Conservation (phyloP, 1,140 invertebrate species). For the Neotoxoptera formosana region DNA sequence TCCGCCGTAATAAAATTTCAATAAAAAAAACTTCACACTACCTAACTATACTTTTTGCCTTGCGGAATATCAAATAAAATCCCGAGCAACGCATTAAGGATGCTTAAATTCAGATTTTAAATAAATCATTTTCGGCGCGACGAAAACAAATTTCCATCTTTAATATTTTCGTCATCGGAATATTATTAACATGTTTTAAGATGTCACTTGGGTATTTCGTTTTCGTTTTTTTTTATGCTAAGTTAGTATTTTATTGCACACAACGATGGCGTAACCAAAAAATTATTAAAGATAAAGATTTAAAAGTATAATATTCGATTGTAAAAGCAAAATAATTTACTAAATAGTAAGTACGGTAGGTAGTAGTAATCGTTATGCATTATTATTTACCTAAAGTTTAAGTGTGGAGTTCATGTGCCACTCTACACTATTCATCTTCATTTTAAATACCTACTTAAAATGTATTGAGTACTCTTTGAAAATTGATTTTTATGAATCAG, state of each 20-base stretch:
- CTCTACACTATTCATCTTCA: background rate
- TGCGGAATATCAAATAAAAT: background rate
- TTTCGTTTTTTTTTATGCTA: background rate
- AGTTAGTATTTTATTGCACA: no score
- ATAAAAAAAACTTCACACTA: background rate
- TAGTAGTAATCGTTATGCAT: background rate
- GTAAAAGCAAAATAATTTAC: no score
- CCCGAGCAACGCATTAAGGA: background rate
- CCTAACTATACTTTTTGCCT: background rate
- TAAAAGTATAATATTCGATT: no score
- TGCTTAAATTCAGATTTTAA: background rate
- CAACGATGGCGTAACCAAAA: no score
- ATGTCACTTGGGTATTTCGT: background rate
- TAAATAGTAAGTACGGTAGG: no score
- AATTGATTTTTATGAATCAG: background rate
- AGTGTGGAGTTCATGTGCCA: background rate
- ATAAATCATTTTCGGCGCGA: slow-evolving; percentile 9
- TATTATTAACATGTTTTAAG: background rate
- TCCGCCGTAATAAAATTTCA: background rate
- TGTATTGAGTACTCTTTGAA: background rate
- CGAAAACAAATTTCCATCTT: background rate
- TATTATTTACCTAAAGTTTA: background rate
- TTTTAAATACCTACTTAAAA: background rate
- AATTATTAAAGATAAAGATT: no score
- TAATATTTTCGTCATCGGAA: background rate